Base-by-base conservation (phyloP, 2,797 vertebrate genomes). In the Bradypodion ventrale region DNA sequence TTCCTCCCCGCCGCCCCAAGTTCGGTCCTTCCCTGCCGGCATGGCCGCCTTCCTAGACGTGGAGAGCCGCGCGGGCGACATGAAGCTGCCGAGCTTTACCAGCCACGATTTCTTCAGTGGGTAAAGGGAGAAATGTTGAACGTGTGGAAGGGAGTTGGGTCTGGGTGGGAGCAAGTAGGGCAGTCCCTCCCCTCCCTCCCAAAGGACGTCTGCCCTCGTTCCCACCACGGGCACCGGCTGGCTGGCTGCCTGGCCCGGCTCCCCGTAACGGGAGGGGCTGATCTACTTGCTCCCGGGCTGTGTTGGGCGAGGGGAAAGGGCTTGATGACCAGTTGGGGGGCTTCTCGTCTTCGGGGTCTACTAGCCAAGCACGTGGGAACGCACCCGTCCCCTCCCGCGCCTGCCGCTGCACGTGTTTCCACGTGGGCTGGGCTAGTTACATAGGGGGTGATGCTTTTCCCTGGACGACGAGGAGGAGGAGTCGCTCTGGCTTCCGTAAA, bases 21-120 rank as follows among this genome's bases (percentile, higher is more conserved):
- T 42, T 79, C 9, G 60, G 77, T n/a, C n/a, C n/a, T 32, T 56
- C 35, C 21, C 42, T 8, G 62, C 32, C 15, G 37, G 49, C 49
- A 85, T 85, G 84, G 84, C 84, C 8, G 42, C 73, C 29, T 40
- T 63, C 73, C 0, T 77, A 52, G 65, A 70, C 0, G 73, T 42
- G 56, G 74, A 73, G 4, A 73, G 80, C 29, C 0, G 10, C 25
- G 32, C 1, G 1, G 27, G 35, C 5, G 68, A 9, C 8, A 29
- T 16, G 1, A 21, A 27, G 15, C 7, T 52, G 4, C 8, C 84
- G 10, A 2, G 37, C 7, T 82, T 78, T 23, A 63, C 52, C 23
- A 70, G 78, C 44, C 59, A 4, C 21, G 76, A 76, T n/a, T 8
- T 62, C 1, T 85, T 85, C 73, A 63, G 84, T 82, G 12, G 29